phyloP scores from a whole-genome alignment of 2,888 invertebrate species.

The Dermolepida albohirtum region DNA sequence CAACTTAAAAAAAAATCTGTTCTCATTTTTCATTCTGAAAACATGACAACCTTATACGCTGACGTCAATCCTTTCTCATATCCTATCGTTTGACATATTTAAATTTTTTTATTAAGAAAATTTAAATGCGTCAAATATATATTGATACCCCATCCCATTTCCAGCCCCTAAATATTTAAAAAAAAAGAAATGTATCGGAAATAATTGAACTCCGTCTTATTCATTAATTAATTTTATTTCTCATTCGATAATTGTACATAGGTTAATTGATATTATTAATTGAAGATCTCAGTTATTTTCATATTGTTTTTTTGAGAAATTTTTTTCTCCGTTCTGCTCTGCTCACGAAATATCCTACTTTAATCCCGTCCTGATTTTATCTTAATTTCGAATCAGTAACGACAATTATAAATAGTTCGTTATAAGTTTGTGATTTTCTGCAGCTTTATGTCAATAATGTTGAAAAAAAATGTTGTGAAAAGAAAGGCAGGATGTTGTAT shows the following conservation, averaged over 20 bases:
- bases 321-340: background rate
- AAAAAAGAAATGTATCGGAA: constrained; percentile 7
- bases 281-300: constrained; percentile 21
- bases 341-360: too few relatives aligned
- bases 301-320: background rate
- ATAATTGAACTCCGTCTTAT: constrained; percentile 3
- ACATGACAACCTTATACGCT: constrained; percentile 19
- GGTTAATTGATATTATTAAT: constrained; percentile 25
- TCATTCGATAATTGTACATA: constrained; percentile 26
- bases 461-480: constrained; percentile 18
- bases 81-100: background rate
- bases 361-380: too few relatives aligned
- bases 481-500: constrained; percentile 22
- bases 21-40: constrained; percentile 11
- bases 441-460: constrained; percentile 15
- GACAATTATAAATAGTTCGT: background rate
- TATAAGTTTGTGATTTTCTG: constrained; percentile 12
- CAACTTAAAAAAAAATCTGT: constrained; percentile 27
- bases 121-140: background rate
- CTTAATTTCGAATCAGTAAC: too few relatives aligned
- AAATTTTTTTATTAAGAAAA: background rate
- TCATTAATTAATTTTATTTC: constrained; percentile 27
- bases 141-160: background rate
- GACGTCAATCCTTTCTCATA: too few relatives aligned
- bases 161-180: background rate